phyloP scores from a whole-genome alignment of 2,888 invertebrate species.

The Hirtodrosophila histrioides region DNA sequence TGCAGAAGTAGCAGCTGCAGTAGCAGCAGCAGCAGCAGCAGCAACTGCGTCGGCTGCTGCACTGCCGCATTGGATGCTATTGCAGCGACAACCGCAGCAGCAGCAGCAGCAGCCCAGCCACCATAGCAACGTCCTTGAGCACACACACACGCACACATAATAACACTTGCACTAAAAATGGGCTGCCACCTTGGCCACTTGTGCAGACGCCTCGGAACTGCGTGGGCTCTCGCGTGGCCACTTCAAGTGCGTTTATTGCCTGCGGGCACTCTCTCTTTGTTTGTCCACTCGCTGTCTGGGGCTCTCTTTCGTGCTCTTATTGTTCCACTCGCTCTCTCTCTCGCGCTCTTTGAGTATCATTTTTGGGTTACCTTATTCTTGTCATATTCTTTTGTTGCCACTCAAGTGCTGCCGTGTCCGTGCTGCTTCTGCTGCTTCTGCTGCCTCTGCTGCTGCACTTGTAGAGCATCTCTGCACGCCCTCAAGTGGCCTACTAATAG shows the following conservation, averaged over 20 bases:
- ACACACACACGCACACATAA: slow-evolving; percentile 20
- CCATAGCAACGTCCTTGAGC: slow-evolving; percentile 68
- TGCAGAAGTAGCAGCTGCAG: slow-evolving; percentile 44
- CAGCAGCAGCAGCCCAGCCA: slow-evolving; percentile 28
- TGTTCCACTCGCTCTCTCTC: slow-evolving; percentile 5
- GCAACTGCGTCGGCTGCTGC: slow-evolving; percentile 39
- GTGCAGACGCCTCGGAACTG: slow-evolving; percentile 27
- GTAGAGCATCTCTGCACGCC: slow-evolving; percentile 61
- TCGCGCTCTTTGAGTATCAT: slow-evolving; percentile 27
- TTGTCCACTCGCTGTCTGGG: neutral
- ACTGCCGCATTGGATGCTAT: slow-evolving; percentile 59
- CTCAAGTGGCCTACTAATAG: slow-evolving; percentile 74
- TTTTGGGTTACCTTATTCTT: slow-evolving; percentile 79
- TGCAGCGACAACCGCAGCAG: slow-evolving; percentile 52
- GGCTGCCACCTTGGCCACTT: slow-evolving; percentile 54
- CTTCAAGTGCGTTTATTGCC: slow-evolving; percentile 76
- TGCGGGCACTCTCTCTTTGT: slow-evolving; percentile 29
- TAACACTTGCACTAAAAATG: slow-evolving; percentile 54
- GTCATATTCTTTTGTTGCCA: slow-evolving; percentile 60
- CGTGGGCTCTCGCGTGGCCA: slow-evolving; percentile 37
- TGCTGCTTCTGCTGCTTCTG: slow-evolving; percentile 35
- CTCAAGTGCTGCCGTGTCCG: slow-evolving; percentile 48
- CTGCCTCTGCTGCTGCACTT: slow-evolving; percentile 62
- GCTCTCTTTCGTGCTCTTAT: neutral
- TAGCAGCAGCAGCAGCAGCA: slow-evolving; percentile 30